Percentiles rank a stretch among this genome's conserved stretches.
phyloP scores from a whole-genome alignment of 2,113 vertebrate species.

The Gracilinanus agilis region DNA sequence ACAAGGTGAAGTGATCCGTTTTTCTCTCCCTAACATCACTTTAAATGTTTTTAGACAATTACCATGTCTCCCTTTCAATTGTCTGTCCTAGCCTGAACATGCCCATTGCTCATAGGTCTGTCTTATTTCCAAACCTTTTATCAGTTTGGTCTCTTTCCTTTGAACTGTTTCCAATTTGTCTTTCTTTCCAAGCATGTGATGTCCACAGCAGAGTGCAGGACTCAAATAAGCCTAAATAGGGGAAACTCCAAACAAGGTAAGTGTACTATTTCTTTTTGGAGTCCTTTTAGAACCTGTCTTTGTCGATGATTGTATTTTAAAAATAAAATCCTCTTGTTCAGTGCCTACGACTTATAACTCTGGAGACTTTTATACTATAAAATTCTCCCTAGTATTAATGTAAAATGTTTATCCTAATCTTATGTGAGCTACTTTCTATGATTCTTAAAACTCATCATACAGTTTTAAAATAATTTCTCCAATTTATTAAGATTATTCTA shows the following conservation, averaged over 20 bases:
- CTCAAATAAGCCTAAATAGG: conserved; percentile 32
- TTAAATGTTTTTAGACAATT: conserved; percentile 60
- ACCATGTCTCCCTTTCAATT: conserved; percentile 31
- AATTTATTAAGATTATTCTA: conserved; percentile 25
- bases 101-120: conserved; percentile 62
- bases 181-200: conserved; percentile 61
- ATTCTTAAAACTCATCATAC: background rate
- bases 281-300: conserved; percentile 60
- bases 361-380: conserved; percentile 30
- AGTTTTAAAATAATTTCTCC: conserved; percentile 54
- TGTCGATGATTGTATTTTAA: conserved; percentile 65
- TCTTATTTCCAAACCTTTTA: conserved; percentile 74
- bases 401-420: conserved; percentile 36
- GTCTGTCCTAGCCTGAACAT: conserved; percentile 48
- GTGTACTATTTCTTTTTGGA: conserved; percentile 44
- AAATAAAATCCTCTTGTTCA: conserved; percentile 48
- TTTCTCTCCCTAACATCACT: background rate
- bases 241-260: conserved; percentile 46
- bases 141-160: conserved; percentile 66
- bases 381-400: conserved; percentile 46
- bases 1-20: conserved; percentile 5
- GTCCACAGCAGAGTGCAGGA: conserved; percentile 49
- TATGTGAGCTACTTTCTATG: background rate
- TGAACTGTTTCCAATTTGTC: conserved; percentile 73
- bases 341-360: conserved; percentile 30